Base-by-base conservation (phyloP, 2,888 invertebrate species). In the Drymonia ruficornis region DNA sequence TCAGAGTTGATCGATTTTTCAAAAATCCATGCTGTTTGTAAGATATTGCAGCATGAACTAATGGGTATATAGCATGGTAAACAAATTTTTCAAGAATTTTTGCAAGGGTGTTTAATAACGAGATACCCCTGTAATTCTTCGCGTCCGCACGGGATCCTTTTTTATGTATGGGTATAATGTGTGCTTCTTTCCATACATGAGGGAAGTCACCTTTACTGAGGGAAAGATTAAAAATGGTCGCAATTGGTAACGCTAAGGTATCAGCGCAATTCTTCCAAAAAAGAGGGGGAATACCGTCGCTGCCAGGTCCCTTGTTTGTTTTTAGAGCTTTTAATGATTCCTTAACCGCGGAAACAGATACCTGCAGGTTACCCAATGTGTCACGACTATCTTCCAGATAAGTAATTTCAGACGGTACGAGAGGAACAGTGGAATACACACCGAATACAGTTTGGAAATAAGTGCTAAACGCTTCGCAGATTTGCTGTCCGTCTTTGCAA, bases 121-220 rank as follows among this genome's bases (percentile, higher is more conserved):
- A 50, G 6, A 54, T 50, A 18, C 49, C 49, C 9, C 66, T 46
- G 13, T 61, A 66, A 43, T 63, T 63, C 28, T 58, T 49, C 4
- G 59, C 49, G 8, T 40, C 28, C 2, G 40, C 36, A 18, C 55
- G 59, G 0, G 55, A 42, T 6, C 61, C 57, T 48, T 63, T 65
- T 38, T 65, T 65, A 38, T 65, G 57, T 11, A 66, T 53, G 1
- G 65, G 63, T 6, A 62, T 54, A 1, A 65, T 53, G 23, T 44
- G 18, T n/a, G 61, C 64, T 5, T 31, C 49, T 38, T 64, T 61
- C 61, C 64, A 65, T 7, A 49, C 34, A 1, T 11, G 16, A 4
- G 66, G 66, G 36, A 66, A 58, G 1, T 43, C 28, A 5, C 63
- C 52, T 13, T 50, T 46, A 0, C n/a, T 9, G 0, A 66, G 19